phyloP scores from a whole-genome alignment of 2,113 vertebrate species.

The Dendrocopos noguchii region DNA sequence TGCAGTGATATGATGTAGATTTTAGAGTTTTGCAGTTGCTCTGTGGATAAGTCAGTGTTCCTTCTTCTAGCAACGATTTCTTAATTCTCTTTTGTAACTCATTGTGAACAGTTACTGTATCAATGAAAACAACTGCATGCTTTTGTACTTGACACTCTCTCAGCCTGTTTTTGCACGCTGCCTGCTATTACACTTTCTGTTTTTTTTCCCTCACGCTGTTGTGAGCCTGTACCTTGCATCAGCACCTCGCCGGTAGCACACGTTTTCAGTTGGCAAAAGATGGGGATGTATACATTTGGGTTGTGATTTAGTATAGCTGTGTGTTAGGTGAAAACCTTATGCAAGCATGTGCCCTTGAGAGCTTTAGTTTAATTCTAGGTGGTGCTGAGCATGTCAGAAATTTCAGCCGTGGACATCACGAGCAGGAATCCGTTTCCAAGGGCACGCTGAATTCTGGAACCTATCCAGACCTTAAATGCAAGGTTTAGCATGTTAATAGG shows the following conservation, averaged over 20 bases:
- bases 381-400: slow-evolving; percentile 35
- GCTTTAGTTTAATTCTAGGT: slow-evolving; percentile 35
- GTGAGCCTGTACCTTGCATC: background rate
- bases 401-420: slow-evolving; percentile 6
- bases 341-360: background rate
- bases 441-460: slow-evolving; percentile 8
- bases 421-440: slow-evolving; percentile 26
- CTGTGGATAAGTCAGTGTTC: background rate
- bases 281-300: background rate
- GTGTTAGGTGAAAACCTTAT: slow-evolving; percentile 22
- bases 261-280: slow-evolving; percentile 19
- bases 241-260: background rate
- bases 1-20: rapidly evolving
- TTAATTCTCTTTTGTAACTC: slow-evolving; percentile 21
- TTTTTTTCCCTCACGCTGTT: background rate
- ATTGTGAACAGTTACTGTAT: slow-evolving; percentile 2
- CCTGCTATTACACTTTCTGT: background rate
- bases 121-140: background rate
- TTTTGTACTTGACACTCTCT: background rate
- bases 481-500: slow-evolving; percentile 49
- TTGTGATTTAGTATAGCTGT: slow-evolving; percentile 17
- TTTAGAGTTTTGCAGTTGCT: background rate
- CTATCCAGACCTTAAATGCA: slow-evolving; percentile 10
- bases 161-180: background rate
- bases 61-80: background rate